phyloP scores from a whole-genome alignment of 53 echinoderm and acorn worm species.

The Mesocentrotus franciscanus region DNA sequence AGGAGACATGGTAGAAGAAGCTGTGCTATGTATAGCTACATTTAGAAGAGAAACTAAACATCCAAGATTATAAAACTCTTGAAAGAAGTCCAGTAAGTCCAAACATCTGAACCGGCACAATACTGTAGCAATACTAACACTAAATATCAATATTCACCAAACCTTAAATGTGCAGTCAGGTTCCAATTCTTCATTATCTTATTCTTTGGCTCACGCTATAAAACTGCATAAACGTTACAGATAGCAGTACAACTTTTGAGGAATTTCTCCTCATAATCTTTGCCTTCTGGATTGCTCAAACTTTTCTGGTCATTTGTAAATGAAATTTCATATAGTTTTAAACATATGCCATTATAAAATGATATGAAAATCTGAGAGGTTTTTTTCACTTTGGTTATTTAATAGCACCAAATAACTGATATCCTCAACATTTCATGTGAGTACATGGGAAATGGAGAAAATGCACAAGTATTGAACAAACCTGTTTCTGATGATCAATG shows the following conservation, averaged over 20 bases:
- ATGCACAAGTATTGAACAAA: conserved; percentile 26
- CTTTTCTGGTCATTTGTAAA: background rate
- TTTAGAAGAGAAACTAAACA: background rate
- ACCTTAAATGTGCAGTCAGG: background rate
- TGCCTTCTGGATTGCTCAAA: background rate
- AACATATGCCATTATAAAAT: background rate
- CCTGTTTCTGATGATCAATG: conserved; percentile 86
- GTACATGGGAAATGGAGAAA: background rate
- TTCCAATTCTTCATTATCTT: background rate
- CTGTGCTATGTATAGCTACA: too few relatives aligned
- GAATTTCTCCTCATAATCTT: background rate
- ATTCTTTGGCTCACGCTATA: background rate
- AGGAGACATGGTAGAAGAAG: too few relatives aligned
- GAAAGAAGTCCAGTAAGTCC: too few relatives aligned
- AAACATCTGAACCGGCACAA: background rate
- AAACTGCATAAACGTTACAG: background rate
- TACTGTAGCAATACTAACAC: background rate
- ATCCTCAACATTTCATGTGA: background rate
- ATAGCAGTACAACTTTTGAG: background rate
- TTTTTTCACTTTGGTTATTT: background rate
- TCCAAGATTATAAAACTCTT: background rate
- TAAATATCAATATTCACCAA: background rate
- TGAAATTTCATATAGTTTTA: background rate
- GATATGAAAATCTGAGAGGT: background rate
- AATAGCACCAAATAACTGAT: background rate